These are phyloP conservation scores for Plectropomus leopardus DNA, from an alignment of 2,113 vertebrate genomes.

Conservation along the genomic window DNA sequence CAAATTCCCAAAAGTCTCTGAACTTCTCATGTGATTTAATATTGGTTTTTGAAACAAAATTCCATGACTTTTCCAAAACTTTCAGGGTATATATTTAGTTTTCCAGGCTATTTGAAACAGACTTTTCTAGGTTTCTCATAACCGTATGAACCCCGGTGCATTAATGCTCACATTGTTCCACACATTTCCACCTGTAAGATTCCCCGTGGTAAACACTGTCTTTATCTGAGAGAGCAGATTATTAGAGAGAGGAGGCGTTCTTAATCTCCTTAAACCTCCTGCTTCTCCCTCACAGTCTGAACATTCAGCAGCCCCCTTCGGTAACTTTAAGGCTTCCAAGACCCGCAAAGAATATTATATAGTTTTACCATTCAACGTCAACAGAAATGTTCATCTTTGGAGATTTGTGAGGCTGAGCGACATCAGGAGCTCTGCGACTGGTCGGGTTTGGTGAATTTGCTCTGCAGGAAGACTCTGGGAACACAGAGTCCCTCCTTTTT, in stretches of 20 bases:
- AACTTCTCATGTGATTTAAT: too few relatives aligned
- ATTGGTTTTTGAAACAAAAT: too few relatives aligned
- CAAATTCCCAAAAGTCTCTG: too few relatives aligned
- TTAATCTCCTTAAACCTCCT: not conserved
- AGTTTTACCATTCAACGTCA: not conserved
- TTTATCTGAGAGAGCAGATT: not conserved
- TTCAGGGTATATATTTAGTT: too few relatives aligned
- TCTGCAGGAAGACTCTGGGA: constrained; percentile 94
- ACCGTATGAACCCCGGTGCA: too few relatives aligned
- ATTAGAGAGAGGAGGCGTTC: not conserved
- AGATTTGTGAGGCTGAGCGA: fast-evolving
- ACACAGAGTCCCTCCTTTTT: constrained; percentile 94
- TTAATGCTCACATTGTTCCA: not conserved
- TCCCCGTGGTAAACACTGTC: not conserved
- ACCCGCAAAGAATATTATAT: too few relatives aligned
- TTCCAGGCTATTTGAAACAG: too few relatives aligned
- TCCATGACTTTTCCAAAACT: too few relatives aligned
- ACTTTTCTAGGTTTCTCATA: too few relatives aligned
- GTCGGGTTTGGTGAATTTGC: constrained; percentile 91
- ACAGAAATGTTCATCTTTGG: not conserved
- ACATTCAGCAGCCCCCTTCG: not conserved
- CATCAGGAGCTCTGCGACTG: constrained; percentile 44
- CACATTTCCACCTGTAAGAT: not conserved
- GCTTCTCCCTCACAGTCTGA: not conserved
- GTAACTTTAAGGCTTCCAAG: not conserved